Base-by-base conservation (phyloP, 2,113 vertebrate genomes). In the Hucho hucho region DNA sequence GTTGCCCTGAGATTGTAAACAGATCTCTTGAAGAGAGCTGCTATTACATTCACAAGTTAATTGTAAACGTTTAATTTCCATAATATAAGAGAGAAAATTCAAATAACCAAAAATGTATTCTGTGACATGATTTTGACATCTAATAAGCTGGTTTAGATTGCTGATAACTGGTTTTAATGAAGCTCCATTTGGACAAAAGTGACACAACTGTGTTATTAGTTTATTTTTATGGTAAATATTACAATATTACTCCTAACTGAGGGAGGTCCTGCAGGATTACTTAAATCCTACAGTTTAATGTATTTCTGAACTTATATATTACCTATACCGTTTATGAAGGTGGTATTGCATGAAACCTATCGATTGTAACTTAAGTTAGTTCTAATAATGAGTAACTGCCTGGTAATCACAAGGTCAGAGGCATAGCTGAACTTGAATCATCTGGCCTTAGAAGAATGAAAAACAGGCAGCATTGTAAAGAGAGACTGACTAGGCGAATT, bases 381-480 rank as follows among this genome's bases (percentile, higher is more conserved):
- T 7, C 18, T 25, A n/a, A 6, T 53, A 16, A 53, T 18, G 4
- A 53, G 14, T 4, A 18, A 53, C 49, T 16, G 16, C 14, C 16
- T 53, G 13, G 25, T 24, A 22, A 75, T 86, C 86, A 89, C 73
- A 81, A 85, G 88, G 78, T 72, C n/a, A 11, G 3, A 18, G 56
- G 75, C 66, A 56, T 28, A 24, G 22, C 32, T 68, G 47, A 80
- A 68, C 72, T 70, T 37, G 16, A 58, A 32, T 63, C 56, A n/a
- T n/a, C 43, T 4, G 72, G 32, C 20, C 58, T 4, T 29, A 69
- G 68, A 28, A 73, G 72, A 67, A 73, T 68, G 64, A 47, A 6
- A 79, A 81, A 82, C 53, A 76, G 78, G 0, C 49, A 75, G 53
- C 80, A 74, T 81, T 87, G 77, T 88, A 78, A 29, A 74, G 74